Evolutionary conservation across 2,113 vertebrate genomes (phyloP), one percentile per base, ranked within the genome.

Genomic region (Caranx ignobilis): DNA sequence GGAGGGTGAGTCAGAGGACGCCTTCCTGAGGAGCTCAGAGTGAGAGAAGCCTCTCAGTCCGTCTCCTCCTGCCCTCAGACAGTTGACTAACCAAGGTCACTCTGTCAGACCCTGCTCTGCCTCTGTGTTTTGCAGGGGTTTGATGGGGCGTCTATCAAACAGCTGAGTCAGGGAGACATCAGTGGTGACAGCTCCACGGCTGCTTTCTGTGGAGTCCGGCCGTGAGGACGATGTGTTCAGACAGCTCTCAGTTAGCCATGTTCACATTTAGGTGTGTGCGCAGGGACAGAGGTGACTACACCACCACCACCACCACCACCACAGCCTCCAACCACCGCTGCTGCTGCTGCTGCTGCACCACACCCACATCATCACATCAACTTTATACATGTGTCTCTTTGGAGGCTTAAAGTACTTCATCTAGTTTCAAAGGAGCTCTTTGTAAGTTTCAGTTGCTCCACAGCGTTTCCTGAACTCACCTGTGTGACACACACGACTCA

Each of bases 91-190:
- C 64, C 43, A 10, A 75, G 77, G 85, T 81, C 71, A 6, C 19
- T 2, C 70, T 16, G 6, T 76, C 31, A 63, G 77, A 55, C 1
- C 63, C 34, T 12, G 0, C 1, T 64, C 68, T 50, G 11, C 19
- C 35, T 19, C 12, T 54, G 7, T 37, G 69, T 32, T 21, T 26
- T 26, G 15, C 15, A 11, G 21, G 57, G 68, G 47, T 45, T 77
- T 52, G 63, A 70, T 35, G 21, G 43, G 34, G 48, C 6, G 0
- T 78, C 76, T 34, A 32, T 79, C 64, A 83, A 61, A 59, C 0
- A 19, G 77, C 81, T 68, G 81, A 85, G 85, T 69, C 52, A 81
- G 10, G 61, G 15, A 61, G 63, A 73, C 70, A 73, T 76, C 57
- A 13, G 73, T 3, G 26, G 0, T 71, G 83, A 86, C 79, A 72